A percentile compares a stretch with the other conserved stretches of the same genome.
phyloP scores from a whole-genome alignment of 2,888 invertebrate species.

The Phaonia tiefii region DNA sequence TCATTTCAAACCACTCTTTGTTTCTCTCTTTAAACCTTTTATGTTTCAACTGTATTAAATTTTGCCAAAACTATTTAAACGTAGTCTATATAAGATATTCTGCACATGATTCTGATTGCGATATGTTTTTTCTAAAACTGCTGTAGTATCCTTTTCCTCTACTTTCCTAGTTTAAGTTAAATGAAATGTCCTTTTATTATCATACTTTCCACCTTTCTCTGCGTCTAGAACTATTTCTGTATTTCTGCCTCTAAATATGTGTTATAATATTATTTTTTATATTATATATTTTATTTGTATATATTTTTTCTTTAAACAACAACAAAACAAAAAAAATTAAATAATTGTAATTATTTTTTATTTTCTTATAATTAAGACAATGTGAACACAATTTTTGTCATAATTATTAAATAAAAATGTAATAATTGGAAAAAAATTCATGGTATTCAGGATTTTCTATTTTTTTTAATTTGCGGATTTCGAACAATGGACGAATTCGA shows the following conservation, averaged over 20 bases:
- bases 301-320: slow-evolving; percentile 56
- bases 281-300: slow-evolving; percentile 64
- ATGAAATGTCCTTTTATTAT: slow-evolving; percentile 6
- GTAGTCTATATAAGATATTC: slow-evolving; percentile 43
- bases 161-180: slow-evolving; percentile 50
- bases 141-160: slow-evolving; percentile 1
- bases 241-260: slow-evolving; percentile 46
- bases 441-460: too few species aligned
- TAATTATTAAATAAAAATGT: slow-evolving; percentile 43
- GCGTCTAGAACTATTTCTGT: slow-evolving; percentile 1
- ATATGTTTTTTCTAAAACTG: slow-evolving; percentile 31
- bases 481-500: too few species aligned
- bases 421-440: slow-evolving; percentile 38
- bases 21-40: background rate
- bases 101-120: slow-evolving; percentile 1
- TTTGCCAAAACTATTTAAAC: slow-evolving; percentile 59
- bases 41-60: background rate
- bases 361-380: slow-evolving; percentile 34
- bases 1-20: background rate
- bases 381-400: slow-evolving; percentile 25
- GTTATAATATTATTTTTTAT: slow-evolving; percentile 68
- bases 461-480: too few species aligned
- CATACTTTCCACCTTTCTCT: slow-evolving; percentile 9
- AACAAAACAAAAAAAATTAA: slow-evolving; percentile 50
- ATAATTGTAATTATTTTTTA: slow-evolving; percentile 39